Base-by-base conservation (phyloP, 1,140 invertebrate genomes). In the Pachypeltis micranthus region DNA sequence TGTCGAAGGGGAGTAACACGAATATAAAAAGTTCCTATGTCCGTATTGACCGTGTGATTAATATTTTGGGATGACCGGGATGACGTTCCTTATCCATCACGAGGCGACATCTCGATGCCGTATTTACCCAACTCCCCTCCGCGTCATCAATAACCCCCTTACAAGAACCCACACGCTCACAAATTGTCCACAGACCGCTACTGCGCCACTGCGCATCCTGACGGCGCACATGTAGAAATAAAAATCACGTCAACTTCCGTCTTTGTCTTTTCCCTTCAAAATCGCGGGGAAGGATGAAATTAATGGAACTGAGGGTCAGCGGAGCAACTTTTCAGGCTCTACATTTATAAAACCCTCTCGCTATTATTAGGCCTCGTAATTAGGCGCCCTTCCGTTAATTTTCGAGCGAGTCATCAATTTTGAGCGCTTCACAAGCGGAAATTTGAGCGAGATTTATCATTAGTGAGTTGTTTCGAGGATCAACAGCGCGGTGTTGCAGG, bases 1-100 rank as follows among this genome's bases (percentile, higher is more conserved):
- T n/a, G n/a, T n/a, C n/a, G n/a, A n/a, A n/a, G n/a, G n/a, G n/a
- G n/a, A n/a, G n/a, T n/a, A n/a, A n/a, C n/a, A n/a, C n/a, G n/a
- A n/a, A n/a, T n/a, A n/a, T n/a, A n/a, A n/a, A n/a, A 21, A 51
- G 23, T 10, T 21, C 47, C 47, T 10, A 51, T 51, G 47, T 16
- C 47, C 47, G 19, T 51, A 51, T 51, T 51, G 47, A 51, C 47
- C 47, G 47, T n/a, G n/a, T 51, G 47, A 51, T 51, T 51, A 51
- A 51, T 51, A 10, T 21, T 21, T 10, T 14, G 47, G 47, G 47
- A 51, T 51, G 47, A 51, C 47, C 47, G 23, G 23, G 47, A 10
- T 51, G 47, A 51, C 47, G 47, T 51, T 51, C 47, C n/a, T 51
- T 10, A 51, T 51, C 47, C 47, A 51, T 51, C 47, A 51, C 7